Evolutionary conservation across 2,888 invertebrate species (phyloP).

Genomic region (Rhimphoctona megacephalus): DNA sequence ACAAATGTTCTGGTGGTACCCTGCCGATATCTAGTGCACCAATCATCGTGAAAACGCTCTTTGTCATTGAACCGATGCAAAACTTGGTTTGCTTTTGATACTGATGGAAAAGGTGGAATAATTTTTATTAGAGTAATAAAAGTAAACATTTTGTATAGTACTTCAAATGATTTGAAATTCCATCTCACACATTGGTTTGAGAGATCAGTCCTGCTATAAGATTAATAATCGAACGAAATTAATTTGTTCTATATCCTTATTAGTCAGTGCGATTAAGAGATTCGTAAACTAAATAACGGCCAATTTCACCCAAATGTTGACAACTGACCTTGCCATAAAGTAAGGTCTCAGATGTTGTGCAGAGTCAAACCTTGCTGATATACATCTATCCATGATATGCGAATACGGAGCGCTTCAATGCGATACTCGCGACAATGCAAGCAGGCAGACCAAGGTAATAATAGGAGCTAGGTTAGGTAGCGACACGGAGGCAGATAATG

Average conservation of each 20-base stretch:
- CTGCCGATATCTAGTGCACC: conserved; percentile 77
- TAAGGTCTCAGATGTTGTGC: conserved; percentile 55
- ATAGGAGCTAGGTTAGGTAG: conserved; percentile 70
- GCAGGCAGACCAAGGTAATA: conserved; percentile 58
- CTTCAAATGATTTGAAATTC: neutral
- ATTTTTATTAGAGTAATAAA: neutral
- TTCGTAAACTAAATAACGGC: neutral
- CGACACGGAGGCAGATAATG: conserved; percentile 80
- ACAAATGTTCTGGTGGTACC: conserved; percentile 81
- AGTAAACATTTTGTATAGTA: neutral
- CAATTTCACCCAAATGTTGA: neutral
- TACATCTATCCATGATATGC: conserved; percentile 39
- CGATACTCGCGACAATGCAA: conserved; percentile 63
- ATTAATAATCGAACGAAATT: too few relatives aligned
- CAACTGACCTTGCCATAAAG: neutral
- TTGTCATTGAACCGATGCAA: conserved; percentile 73
- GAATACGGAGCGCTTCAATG: conserved; percentile 44
- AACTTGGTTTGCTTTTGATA: neutral
- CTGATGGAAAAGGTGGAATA: neutral
- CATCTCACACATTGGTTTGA: neutral
- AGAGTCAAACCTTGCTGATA: conserved; percentile 22
- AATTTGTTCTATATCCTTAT: neutral
- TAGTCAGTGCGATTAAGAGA: neutral
- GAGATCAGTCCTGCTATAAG: neutral
- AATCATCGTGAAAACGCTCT: conserved; percentile 80